Evolutionary conservation across 1,140 invertebrate species (phyloP).

Genomic region (Bombus soroeensis): DNA sequence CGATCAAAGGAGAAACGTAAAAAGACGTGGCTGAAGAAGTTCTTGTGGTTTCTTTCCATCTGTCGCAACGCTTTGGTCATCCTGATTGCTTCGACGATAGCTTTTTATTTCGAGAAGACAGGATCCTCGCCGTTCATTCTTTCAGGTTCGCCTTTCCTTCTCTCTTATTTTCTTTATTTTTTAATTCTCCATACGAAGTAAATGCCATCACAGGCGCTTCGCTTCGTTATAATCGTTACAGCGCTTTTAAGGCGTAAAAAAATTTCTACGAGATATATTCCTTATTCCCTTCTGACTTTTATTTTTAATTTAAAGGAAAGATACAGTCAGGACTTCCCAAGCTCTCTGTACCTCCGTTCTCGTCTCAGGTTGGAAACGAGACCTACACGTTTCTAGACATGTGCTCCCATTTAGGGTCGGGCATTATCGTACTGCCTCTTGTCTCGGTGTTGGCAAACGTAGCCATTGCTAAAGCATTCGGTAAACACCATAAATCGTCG

Average conservation of each 20-base stretch:
- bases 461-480: constrained; percentile 91
- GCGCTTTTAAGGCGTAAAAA: neutral
- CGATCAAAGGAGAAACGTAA: constrained; percentile 3
- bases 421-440: constrained; percentile 88
- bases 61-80: constrained; percentile 91
- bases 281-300: neutral
- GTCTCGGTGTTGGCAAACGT: constrained; percentile 90
- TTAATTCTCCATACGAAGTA: too few relatives aligned
- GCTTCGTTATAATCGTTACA: too few relatives aligned
- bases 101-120: constrained; percentile 75
- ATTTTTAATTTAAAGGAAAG: constrained; percentile 79
- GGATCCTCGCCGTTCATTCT: constrained; percentile 81
- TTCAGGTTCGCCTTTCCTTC: constrained; percentile 76
- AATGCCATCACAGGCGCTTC: too few relatives aligned
- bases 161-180: neutral
- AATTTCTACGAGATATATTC: neutral
- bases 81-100: constrained; percentile 85
- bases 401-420: constrained; percentile 85
- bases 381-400: constrained; percentile 85
- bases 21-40: constrained; percentile 79
- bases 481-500: constrained; percentile 79
- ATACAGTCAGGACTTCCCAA: constrained; percentile 86
- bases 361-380: constrained; percentile 82
- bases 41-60: constrained; percentile 89
- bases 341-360: constrained; percentile 83